Conservation (phyloP, 2,797 vertebrate species). For the Botia kubotai region DNA sequence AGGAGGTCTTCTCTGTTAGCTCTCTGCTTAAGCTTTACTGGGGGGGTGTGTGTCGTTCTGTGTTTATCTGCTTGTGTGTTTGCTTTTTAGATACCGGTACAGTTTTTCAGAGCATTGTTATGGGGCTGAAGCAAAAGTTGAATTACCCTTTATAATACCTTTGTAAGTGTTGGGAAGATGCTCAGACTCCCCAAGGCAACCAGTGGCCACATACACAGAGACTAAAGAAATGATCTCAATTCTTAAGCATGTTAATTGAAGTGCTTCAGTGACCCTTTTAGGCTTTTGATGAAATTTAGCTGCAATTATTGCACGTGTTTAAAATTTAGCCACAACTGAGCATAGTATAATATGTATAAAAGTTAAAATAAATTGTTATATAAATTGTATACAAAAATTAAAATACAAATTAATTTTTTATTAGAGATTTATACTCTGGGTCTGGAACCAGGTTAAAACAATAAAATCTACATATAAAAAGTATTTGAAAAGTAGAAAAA, state of each 20-base stretch:
- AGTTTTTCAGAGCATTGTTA: conserved; percentile 26
- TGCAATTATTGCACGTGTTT: too few species aligned
- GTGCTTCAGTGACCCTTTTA: too few species aligned
- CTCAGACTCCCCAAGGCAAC: conserved; percentile 6
- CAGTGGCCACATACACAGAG: neutral
- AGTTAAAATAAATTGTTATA: too few species aligned
- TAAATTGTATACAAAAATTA: neutral
- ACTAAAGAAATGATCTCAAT: neutral
- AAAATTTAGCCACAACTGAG: neutral
- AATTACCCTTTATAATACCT: conserved; percentile 54
- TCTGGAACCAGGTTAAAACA: neutral
- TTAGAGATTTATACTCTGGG: too few species aligned
- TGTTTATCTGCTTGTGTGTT: neutral
- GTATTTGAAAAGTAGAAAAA: neutral
- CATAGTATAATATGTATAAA: too few species aligned
- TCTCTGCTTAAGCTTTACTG: neutral
- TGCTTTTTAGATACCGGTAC: neutral
- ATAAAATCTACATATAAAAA: neutral
- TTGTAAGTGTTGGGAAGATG: conserved; percentile 32
- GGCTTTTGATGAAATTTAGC: too few species aligned
- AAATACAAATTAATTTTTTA: too few species aligned
- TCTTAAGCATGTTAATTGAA: too few species aligned
- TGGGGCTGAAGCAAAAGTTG: conserved; percentile 21
- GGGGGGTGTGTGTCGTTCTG: neutral
- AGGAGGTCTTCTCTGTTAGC: neutral